Base-by-base conservation (phyloP, 2,113 vertebrate species). In the Tachuris rubrigastra region DNA sequence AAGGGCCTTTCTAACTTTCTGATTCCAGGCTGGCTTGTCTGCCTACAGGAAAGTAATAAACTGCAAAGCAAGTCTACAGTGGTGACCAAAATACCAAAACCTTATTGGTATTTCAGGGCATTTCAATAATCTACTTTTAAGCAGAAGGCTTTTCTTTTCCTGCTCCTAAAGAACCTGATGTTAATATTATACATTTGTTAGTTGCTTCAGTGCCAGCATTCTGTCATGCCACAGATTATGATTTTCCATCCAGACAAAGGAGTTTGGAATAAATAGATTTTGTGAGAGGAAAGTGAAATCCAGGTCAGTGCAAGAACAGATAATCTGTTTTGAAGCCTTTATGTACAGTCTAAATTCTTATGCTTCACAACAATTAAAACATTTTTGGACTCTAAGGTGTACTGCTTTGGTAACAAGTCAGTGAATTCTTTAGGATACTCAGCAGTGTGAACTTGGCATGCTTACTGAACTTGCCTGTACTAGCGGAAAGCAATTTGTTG, bases 201-300 rank as follows among this genome's bases (percentile, higher is more conserved):
- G 24, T 35, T 53, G 65, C 93, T 96, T 96, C 58, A 78, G 83
- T 74, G 42, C 31, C 7, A 94, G 88, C 49, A 74, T 68, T 90
- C 85, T 17, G 17, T 58, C 75, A 55, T 41, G 35, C 37, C 55
- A 66, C 8, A 87, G 15, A 27, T n/a, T 12, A 60, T 28, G 35
- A 59, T 49, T 75, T 87, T 47, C 52, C 50, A 81, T 79, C 47
- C 66, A 83, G 76, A 87, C 60, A 82, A 82, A 86, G 22, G 4
- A 68, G 90, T 44, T 71, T 31, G 58, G 73, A 95, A 89, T 74
- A 95, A 92, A 95, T 1, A 80, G 63, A 91, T 85, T 80, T 89
- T 85, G 47, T 94, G 96, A 94, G 77, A 69, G 30, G 28, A 71
- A 91, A 75, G 83, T 21, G 16, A 95, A 95, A 95, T 74, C 33